Evolutionary conservation across 2,888 invertebrate species (phyloP), one percentile per base, ranked within the genome.

Genomic region (Microctonus brassicae): DNA sequence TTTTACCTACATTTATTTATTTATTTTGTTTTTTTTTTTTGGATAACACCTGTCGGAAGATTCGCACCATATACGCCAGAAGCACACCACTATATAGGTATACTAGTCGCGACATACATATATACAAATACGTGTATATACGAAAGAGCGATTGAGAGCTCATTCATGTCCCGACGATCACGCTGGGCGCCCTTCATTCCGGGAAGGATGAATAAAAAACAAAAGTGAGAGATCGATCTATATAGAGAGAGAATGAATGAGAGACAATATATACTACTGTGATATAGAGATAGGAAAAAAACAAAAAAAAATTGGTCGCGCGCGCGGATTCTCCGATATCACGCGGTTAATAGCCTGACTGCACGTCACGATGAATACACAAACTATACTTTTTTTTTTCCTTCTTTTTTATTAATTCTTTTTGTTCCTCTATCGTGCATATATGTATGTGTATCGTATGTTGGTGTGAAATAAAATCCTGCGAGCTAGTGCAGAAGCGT

Each of bases 381-480:
- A 53, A 62, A 36, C 22, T 62, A 62, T 20, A 22, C n/a, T 7
- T 10, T 17, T 60, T n/a, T 20, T 10, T 13, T 20, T 1, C 17
- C 7, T 47, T 47, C 17, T 47, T 29, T 3, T 29, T 29, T 29
- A 29, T 29, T 29, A 29, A 5, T 29, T 29, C 7, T 29, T 29
- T 20, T 17, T 47, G 17, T n/a, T n/a, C 17, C 17, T 47, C 7
- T 17, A 57, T 29, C 29, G 7, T 3, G 29, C 26, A 26, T 11
- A 60, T 34, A 47, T 34, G 20, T 34, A 60, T 33, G 20, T 11
- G 20, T 22, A 7, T 47, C 3, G 66, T 64, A 58, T 58, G 68
- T 73, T 69, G 69, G 73, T 75, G 77, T 75, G 76, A 80, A 80
- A 80, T 79, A 79, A 81, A 81, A 77, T 76, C 72, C 72, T 65